Conservation (phyloP, 2,797 vertebrate genomes). For the Myotis findleyi region DNA sequence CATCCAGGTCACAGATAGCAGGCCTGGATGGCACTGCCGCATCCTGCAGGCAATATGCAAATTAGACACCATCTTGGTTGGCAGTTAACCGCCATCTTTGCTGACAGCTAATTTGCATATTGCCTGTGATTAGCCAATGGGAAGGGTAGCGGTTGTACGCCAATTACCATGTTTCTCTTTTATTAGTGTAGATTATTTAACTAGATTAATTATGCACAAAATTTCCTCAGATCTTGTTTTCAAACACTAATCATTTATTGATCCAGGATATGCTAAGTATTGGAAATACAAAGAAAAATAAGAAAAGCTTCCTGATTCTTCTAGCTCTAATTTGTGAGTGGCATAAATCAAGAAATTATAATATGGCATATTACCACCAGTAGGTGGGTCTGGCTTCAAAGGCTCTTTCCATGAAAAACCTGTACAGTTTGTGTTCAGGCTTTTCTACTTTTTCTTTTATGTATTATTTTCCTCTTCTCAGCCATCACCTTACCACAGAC, state of each 20-base stretch:
- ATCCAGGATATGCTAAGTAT: constrained; percentile 38
- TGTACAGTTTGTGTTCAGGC: neutral
- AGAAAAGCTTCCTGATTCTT: neutral
- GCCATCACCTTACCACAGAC: neutral
- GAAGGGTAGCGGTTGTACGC: too few relatives aligned
- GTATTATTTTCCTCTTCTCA: neutral
- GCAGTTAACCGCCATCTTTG: too few relatives aligned
- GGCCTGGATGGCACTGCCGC: too few relatives aligned
- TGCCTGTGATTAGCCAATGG: too few relatives aligned
- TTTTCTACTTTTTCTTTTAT: neutral
- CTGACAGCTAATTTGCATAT: too few relatives aligned
- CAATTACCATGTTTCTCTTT: too few relatives aligned
- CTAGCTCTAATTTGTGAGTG: neutral
- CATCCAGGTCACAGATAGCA: too few relatives aligned
- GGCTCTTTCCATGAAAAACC: neutral
- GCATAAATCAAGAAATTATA: neutral
- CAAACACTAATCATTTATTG: constrained; percentile 40
- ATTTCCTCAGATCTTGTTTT: constrained; percentile 4
- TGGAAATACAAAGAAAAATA: constrained; percentile 20
- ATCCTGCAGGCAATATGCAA: too few relatives aligned
- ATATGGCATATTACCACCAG: neutral
- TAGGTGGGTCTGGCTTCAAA: neutral
- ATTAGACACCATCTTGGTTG: too few relatives aligned
- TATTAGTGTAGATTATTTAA: too few relatives aligned
- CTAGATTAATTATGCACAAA: neutral